Percentiles rank a stretch among this genome's conserved stretches.
These are phyloP conservation scores for Sussaba pulchella DNA, from an alignment of 2,888 invertebrate species.

Conservation along the genomic window DNA sequence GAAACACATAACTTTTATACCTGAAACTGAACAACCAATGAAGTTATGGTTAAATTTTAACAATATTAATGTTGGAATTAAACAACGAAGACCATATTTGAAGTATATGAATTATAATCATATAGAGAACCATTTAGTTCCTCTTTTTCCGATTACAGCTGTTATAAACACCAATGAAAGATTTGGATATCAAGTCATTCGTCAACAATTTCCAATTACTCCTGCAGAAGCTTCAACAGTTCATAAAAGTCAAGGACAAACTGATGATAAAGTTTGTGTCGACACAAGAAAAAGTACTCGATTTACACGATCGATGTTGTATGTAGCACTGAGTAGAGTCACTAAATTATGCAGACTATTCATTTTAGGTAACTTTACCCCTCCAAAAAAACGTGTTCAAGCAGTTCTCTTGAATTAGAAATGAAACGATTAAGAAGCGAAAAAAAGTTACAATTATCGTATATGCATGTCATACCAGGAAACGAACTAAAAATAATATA, in stretches of 20 bases:
- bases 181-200: constrained; percentile 38
- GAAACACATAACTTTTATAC: constrained; percentile 1
- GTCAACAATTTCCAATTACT: constrained; percentile 33
- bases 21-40: constrained; percentile 10
- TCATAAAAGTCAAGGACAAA: constrained; percentile 27
- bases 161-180: constrained; percentile 39
- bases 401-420: constrained; percentile 26
- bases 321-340: constrained; percentile 50
- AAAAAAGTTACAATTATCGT: constrained; percentile 18
- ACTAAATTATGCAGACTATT: constrained; percentile 29
- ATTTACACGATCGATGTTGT: constrained; percentile 22
- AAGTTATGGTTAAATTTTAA: constrained; percentile 30
- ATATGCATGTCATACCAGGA: constrained; percentile 3
- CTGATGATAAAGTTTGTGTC: constrained; percentile 26
- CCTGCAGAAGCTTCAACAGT: constrained; percentile 35
- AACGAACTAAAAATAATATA: constrained; percentile 45
- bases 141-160: constrained; percentile 11
- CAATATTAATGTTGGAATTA: constrained; percentile 45
- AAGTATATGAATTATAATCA: constrained; percentile 26
- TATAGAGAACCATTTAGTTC: constrained; percentile 33
- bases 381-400: constrained; percentile 24
- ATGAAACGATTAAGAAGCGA: constrained; percentile 7
- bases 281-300: constrained; percentile 22
- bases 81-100: constrained; percentile 32
- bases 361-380: constrained; percentile 26